phyloP scores from a whole-genome alignment of 2,888 invertebrate species.

The Drosophila neonasuta region DNA sequence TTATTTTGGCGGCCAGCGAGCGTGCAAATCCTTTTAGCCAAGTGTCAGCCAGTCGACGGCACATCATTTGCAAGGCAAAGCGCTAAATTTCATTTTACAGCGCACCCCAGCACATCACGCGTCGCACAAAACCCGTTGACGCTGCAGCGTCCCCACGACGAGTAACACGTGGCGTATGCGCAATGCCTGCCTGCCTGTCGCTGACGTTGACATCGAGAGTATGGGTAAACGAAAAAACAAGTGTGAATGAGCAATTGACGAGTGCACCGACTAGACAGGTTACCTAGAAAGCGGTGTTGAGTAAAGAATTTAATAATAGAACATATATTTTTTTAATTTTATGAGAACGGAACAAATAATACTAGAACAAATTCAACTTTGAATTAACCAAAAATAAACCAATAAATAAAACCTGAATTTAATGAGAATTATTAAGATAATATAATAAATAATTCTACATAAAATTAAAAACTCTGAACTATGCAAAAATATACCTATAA shows the following conservation, averaged over 20 bases:
- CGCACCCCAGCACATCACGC: constrained; percentile 30
- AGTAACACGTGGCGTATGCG: constrained; percentile 44
- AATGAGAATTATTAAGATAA: too few species aligned
- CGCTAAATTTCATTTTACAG: constrained; percentile 73
- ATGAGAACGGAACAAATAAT: too few species aligned
- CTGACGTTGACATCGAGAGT: constrained; percentile 40
- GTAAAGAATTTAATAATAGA: background rate
- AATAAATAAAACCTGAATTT: too few species aligned
- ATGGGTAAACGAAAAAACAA: constrained; percentile 20
- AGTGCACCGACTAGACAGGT: background rate
- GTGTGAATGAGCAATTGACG: background rate
- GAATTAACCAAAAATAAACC: too few species aligned
- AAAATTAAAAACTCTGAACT: too few species aligned
- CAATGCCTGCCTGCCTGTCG: constrained; percentile 33
- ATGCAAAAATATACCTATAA: too few species aligned
- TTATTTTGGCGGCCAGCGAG: constrained; percentile 49
- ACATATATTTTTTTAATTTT: background rate
- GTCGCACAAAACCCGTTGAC: constrained; percentile 3
- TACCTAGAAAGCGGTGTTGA: background rate
- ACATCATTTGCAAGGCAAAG: constrained; percentile 77
- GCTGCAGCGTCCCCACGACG: constrained; percentile 11
- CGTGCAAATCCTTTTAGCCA: constrained; percentile 72
- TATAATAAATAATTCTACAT: too few species aligned
- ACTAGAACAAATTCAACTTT: too few species aligned
- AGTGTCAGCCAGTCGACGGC: constrained; percentile 61